A percentile compares a stretch with the other conserved stretches of the same genome.
phyloP scores from a whole-genome alignment of 2,113 vertebrate species.

The Myiopsitta monachus region DNA sequence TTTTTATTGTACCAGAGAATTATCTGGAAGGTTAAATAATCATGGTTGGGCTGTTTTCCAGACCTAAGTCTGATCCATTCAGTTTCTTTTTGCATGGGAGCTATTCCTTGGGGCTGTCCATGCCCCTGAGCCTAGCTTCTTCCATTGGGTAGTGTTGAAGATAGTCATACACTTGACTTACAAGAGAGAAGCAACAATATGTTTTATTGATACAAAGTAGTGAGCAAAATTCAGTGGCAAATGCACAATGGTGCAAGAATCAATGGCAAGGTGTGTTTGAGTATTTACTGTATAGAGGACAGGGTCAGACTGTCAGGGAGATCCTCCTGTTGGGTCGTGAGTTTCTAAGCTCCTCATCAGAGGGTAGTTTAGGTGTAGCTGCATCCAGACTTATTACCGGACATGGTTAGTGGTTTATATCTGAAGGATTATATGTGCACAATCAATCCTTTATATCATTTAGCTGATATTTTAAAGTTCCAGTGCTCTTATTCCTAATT shows the following conservation, averaged over 20 bases:
- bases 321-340: neutral
- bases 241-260: neutral
- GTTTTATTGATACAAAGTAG: neutral
- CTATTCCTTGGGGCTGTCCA: neutral
- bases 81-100: neutral
- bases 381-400: neutral
- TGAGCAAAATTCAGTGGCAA: neutral
- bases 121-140: fast-evolving
- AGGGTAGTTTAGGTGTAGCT: neutral
- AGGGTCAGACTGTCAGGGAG: neutral
- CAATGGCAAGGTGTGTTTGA: neutral
- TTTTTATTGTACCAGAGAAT: neutral
- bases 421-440: neutral
- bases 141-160: neutral
- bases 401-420: neutral
- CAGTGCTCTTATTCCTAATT: neutral
- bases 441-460: neutral
- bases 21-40: neutral
- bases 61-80: neutral
- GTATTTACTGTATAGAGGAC: neutral
- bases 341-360: neutral
- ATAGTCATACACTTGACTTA: neutral
- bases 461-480: neutral
- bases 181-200: neutral
- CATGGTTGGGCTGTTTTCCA: neutral